A percentile compares a stretch with the other conserved stretches of the same genome.
phyloP scores from a whole-genome alignment of 2,888 invertebrate genomes.

The Therioaphis trifolii region DNA sequence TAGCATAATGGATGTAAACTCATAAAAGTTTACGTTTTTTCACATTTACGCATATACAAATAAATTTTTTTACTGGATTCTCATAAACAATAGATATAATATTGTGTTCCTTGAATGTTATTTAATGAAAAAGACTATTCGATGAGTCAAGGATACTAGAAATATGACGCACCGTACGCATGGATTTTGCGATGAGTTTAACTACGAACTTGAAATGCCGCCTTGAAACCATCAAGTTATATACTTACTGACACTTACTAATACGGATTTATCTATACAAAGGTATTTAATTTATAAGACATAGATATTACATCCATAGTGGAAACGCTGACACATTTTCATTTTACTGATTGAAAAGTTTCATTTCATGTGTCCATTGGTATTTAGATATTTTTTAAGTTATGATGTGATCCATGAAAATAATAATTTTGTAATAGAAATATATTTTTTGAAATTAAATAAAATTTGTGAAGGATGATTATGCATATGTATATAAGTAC shows the following conservation, averaged over 20 bases:
- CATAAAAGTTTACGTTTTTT: not conserved
- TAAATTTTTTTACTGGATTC: not conserved
- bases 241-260: not conserved
- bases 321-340: not conserved
- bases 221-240: constrained; percentile 9
- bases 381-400: not conserved
- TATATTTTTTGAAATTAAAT: not conserved
- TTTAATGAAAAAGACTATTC: not conserved
- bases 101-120: not conserved
- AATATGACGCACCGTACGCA: not conserved
- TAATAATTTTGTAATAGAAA: too few species aligned
- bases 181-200: not conserved
- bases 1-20: not conserved
- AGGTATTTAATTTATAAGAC: too few species aligned
- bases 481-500: not conserved
- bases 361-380: not conserved
- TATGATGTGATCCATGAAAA: too few species aligned
- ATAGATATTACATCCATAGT: too few species aligned
- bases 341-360: not conserved
- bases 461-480: too few species aligned
- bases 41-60: not conserved
- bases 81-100: not conserved
- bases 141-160: constrained; percentile 25
- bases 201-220: not conserved
- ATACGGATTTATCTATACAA: too few species aligned